Percentiles rank a stretch among this genome's conserved stretches.
phyloP scores from a whole-genome alignment of 1,140 invertebrate species.

The Scaptodrosophila lebanonensis region DNA sequence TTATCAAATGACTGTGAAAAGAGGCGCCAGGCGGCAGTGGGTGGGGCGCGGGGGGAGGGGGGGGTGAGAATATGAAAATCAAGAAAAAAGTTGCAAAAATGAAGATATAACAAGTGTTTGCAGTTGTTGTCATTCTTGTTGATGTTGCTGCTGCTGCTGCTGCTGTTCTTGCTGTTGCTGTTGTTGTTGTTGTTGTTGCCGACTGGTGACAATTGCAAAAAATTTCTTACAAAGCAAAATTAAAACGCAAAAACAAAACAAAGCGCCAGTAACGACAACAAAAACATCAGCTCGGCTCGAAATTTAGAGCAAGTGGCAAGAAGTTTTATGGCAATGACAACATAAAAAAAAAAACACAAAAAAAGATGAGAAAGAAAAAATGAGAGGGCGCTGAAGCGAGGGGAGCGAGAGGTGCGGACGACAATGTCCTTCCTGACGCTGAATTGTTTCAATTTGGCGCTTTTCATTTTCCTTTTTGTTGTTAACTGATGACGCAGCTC shows the following conservation, averaged over 20 bases:
- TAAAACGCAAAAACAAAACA: constrained; percentile 68
- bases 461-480: constrained; percentile 55
- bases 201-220: constrained; percentile 56
- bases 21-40: constrained; percentile 26
- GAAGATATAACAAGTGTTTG: too few species aligned
- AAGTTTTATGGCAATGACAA: constrained; percentile 67
- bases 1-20: constrained; percentile 65
- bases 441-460: constrained; percentile 69
- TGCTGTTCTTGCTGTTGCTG: too few species aligned
- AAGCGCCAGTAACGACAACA: constrained; percentile 8
- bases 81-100: too few species aligned
- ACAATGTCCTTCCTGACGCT: too few species aligned
- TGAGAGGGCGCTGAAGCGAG: constrained; percentile 11
- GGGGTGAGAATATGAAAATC: too few species aligned
- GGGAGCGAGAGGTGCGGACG: constrained; percentile 13
- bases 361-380: neutral
- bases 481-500: constrained; percentile 45
- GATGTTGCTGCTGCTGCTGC: too few species aligned
- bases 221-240: constrained; percentile 66
- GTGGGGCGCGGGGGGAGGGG: neutral
- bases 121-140: too few species aligned
- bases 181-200: neutral
- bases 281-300: too few species aligned
- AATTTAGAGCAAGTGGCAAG: constrained; percentile 70
- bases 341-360: constrained; percentile 17